phyloP scores from a whole-genome alignment of 2,888 invertebrate species.

The Galerucella pusilla region DNA sequence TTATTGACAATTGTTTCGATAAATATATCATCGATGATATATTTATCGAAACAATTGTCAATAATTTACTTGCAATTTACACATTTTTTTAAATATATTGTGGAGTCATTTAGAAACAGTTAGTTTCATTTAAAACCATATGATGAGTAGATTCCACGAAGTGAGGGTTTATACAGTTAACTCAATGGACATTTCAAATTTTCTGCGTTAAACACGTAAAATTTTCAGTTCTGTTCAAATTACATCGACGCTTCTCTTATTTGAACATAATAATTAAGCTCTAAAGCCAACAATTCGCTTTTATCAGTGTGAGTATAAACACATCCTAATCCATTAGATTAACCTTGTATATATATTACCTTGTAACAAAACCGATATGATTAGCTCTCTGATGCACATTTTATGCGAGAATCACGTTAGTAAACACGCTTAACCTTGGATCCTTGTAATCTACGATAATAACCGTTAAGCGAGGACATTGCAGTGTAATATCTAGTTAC shows the following conservation, averaged over 20 bases:
- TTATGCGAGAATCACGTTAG: conserved; percentile 31
- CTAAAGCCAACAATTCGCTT: background rate
- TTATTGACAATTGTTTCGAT: too few species aligned
- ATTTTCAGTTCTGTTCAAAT: too few species aligned
- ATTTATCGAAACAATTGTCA: too few species aligned
- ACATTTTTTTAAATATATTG: too few species aligned
- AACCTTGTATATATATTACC: conserved; percentile 27
- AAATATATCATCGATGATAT: too few species aligned
- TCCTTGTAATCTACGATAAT: conserved; percentile 35
- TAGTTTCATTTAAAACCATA: too few species aligned
- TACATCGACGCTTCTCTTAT: background rate
- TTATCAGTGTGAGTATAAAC: background rate
- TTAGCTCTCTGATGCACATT: conserved; percentile 28
- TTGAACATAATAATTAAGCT: background rate
- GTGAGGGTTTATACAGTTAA: too few species aligned
- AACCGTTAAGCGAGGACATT: conserved; percentile 35
- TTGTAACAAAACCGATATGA: conserved; percentile 32
- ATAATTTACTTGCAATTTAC: too few species aligned
- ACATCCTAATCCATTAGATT: conserved; percentile 11
- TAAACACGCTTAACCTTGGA: conserved; percentile 38
- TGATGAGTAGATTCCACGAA: too few species aligned
- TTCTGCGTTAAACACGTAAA: too few species aligned
- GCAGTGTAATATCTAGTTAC: conserved; percentile 5
- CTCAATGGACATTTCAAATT: too few species aligned
- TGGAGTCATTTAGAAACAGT: too few species aligned